Evolutionary conservation across 2,797 vertebrate genomes (phyloP).

Genomic region (Podarcis lilfordi): DNA sequence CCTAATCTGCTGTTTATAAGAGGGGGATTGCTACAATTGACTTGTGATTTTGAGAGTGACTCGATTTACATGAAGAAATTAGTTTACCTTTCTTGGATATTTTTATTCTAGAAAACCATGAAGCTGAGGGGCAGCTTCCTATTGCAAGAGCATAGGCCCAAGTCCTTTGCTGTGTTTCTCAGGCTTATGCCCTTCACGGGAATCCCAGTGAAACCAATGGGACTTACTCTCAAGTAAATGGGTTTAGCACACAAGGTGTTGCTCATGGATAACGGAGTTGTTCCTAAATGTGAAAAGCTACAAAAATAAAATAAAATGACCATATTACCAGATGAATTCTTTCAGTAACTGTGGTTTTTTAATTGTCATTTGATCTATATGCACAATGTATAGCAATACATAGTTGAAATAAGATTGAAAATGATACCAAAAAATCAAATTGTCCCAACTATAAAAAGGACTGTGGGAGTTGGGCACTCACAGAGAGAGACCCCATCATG

Average conservation of each 20-base stretch:
- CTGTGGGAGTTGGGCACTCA: neutral
- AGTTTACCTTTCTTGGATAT: neutral
- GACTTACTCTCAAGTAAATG: neutral
- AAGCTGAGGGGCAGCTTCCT: conserved; percentile 8
- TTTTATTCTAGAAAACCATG: conserved; percentile 11
- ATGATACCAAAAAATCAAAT: neutral
- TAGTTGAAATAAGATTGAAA: neutral
- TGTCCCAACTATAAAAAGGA: neutral
- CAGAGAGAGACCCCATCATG: neutral
- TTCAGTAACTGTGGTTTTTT: neutral
- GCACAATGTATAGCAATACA: neutral
- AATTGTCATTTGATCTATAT: too few species aligned
- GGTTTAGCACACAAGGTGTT: neutral
- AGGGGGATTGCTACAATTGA: neutral
- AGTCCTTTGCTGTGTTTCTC: neutral
- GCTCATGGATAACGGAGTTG: neutral
- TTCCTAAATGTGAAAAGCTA: neutral
- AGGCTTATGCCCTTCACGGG: neutral
- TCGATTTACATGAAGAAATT: neutral
- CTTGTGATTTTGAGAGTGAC: neutral
- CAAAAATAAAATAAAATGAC: neutral
- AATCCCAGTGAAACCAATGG: neutral
- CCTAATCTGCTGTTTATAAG: conserved; percentile 6
- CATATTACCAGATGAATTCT: neutral
- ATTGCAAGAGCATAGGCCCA: neutral